Base-by-base conservation (phyloP, 2,888 invertebrate genomes). In the Aphidoletes aphidimyza region DNA sequence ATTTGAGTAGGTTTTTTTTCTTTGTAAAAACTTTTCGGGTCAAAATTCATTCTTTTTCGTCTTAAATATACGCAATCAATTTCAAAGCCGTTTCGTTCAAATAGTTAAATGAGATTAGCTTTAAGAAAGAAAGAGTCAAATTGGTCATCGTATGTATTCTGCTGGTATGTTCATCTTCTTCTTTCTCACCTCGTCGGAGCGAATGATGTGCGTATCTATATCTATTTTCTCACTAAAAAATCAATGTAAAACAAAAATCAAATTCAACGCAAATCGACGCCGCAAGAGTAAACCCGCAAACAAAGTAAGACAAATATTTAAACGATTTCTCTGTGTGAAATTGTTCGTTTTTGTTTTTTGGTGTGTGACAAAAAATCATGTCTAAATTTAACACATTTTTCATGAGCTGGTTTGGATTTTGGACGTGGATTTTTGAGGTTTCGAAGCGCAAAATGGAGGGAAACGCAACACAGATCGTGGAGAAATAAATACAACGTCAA, bases 11-110 rank as follows among this genome's bases (percentile, higher is more conserved):
- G 3, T 54, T 54, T 3, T 11, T n/a, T n/a, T n/a, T n/a, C n/a
- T n/a, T n/a, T n/a, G n/a, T n/a, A n/a, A n/a, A n/a, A n/a, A n/a
- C 22, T 26, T 5, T 22, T 3, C 22, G 22, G 54, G 26, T 11
- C 22, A 30, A n/a, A 30, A 69, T 30, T 30, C 14, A 11, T 69
- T 47, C 17, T 47, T 47, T 30, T n/a, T 69, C n/a, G 9, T 69
- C n/a, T 69, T 3, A 69, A 30, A 69, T 69, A 42, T 11, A 54
- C 34, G 34, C 14, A 69, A 69, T 69, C 69, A 30, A 69, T 69
- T 69, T 69, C 69, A 69, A 69, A 69, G 69, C 17, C 69, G 26
- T 11, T n/a, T 30, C 17, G 69, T 30, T 69, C 69, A 69, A 69
- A 69, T 69, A 30, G 0, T 30, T n/a, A 6, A 69, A 69, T 30